Base-by-base conservation (phyloP, 1,140 invertebrate species). In the Homarus americanus region DNA sequence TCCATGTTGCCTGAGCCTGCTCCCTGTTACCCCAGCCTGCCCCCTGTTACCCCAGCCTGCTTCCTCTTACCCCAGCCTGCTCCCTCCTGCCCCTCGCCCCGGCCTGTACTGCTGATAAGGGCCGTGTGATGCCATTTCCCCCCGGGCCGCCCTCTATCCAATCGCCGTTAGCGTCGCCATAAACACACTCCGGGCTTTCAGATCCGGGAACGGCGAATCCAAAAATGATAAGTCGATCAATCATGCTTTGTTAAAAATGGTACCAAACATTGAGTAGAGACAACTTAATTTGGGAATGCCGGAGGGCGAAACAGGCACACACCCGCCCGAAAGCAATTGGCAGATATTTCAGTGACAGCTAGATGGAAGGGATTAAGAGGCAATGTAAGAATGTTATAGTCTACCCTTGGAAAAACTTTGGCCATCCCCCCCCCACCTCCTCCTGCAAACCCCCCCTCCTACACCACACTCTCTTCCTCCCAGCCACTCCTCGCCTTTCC, bases 211-310 rank as follows among this genome's bases (percentile, higher is more conserved):
- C 80, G 72, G 79, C 87, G 80, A 90, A 90, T 90, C 87, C 80
- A 80, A 90, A 83, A 90, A 90, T 90, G 87, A 90, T 90, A 90
- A 90, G 87, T 90, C 87, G 87, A 90, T 90, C 87, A 83, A 83
- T 90, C 87, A 90, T 63, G 87, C 87, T 90, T 90, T 90, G 87
- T 90, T 90, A 90, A 78, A 90, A 90, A 90, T 63, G 87, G 80
- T 66, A 63, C 72, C 58, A 58, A 90, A 90, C 87, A 84, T 53
- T 58, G 69, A 75, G 80, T 90, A 90, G 78, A 83, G 87, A 90
- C 87, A 90, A 84, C 87, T 90, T 90, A 90, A 90, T 90, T 90
- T 90, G 87, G 80, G 34, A 83, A 76, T 88, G 41, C 53, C 76
- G 76, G n/a, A 44, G 58, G 40, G 58, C 58, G 58, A 72, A 24